Evolutionary conservation across 2,113 vertebrate genomes (phyloP), one percentile per base, ranked within the genome.

Genomic region (Pygoscelis antarcticus): DNA sequence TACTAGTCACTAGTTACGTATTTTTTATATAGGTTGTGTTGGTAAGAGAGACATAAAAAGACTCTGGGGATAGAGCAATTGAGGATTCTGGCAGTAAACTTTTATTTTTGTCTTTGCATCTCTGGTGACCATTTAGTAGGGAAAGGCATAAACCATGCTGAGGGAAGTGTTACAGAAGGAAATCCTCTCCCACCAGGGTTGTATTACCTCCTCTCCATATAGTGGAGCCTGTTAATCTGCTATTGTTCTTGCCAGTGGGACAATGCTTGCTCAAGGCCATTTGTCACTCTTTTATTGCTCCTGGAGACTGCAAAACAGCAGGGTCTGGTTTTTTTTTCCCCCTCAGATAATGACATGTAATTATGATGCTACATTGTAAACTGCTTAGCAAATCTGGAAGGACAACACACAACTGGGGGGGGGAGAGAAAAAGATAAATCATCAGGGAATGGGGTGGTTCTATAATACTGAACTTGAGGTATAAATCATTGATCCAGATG

Each of bases 251-350:
- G 87, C 83, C 46, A 91, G 61, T 85, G 83, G 80, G 70, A 96
- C 70, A 38, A 38, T 62, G 68, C 70, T 81, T 87, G 81, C 91
- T 95, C 49, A 76, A 62, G 84, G 83, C 62, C 7, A 34, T 96
- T 96, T 96, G 66, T 97, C 74, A 90, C 58, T 71, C 34, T 87
- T 79, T 94, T 95, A 93, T 91, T 96, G 84, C 58, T 89, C 46
- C 58, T 80, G 74, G 81, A 95, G 91, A 72, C 40, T 70, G 82
- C 25, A 70, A 58, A 94, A 79, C 49, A 94, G 49, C 83, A 94
- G 70, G 34, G 40, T 69, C 65, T 90, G 69, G 1, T 42, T 1
- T 89, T 79, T 78, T 66, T 57, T 1, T 40, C 38, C 42, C 42
- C 42, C 40, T 71, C 30, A 42, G 42, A 54, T 46, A 82, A 42